Percentiles rank a stretch among this genome's conserved stretches.
Conservation (phyloP, 2,888 invertebrate species). For the Pimpla rufipes region DNA sequence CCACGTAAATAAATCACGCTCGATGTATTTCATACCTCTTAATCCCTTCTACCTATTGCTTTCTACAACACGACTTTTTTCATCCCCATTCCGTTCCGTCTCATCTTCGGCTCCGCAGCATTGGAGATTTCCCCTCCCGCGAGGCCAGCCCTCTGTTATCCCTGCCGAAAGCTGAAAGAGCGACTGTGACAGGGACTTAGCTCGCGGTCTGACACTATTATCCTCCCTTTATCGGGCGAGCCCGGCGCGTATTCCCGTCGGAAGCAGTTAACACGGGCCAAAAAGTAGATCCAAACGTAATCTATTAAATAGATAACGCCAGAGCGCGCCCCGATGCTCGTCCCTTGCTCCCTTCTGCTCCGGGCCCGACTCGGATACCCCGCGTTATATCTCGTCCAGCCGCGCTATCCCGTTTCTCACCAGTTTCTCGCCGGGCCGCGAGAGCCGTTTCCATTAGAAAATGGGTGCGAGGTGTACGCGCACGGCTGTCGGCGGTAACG, state of each 20-base stretch:
- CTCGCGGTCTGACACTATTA: slow-evolving; percentile 68
- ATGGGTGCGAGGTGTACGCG: neutral
- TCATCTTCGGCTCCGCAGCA: neutral
- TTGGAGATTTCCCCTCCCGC: slow-evolving; percentile 57
- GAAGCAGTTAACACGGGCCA: slow-evolving; percentile 75
- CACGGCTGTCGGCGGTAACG: slow-evolving; percentile 8
- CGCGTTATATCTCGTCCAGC: slow-evolving; percentile 45
- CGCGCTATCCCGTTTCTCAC: slow-evolving; percentile 34
- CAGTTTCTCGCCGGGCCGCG: neutral
- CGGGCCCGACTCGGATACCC: slow-evolving; percentile 43
- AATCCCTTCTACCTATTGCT: neutral
- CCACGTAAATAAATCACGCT: neutral
- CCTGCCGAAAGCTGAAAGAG: slow-evolving; percentile 37
- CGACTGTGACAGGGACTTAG: slow-evolving; percentile 22
- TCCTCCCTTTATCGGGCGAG: slow-evolving; percentile 72
- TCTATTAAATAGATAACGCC: slow-evolving; percentile 79
- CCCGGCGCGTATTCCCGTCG: slow-evolving; percentile 58
- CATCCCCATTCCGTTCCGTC: neutral
- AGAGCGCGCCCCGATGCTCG: slow-evolving; percentile 44
- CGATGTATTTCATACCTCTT: slow-evolving; percentile 2
- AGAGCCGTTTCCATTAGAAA: slow-evolving; percentile 37
- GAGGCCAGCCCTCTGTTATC: slow-evolving; percentile 59
- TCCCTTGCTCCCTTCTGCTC: slow-evolving; percentile 54
- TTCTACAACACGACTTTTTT: slow-evolving; percentile 11
- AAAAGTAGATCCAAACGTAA: slow-evolving; percentile 76